Conservation (phyloP, 2,113 vertebrate genomes). For the Machaerirhynchus nigripectus region DNA sequence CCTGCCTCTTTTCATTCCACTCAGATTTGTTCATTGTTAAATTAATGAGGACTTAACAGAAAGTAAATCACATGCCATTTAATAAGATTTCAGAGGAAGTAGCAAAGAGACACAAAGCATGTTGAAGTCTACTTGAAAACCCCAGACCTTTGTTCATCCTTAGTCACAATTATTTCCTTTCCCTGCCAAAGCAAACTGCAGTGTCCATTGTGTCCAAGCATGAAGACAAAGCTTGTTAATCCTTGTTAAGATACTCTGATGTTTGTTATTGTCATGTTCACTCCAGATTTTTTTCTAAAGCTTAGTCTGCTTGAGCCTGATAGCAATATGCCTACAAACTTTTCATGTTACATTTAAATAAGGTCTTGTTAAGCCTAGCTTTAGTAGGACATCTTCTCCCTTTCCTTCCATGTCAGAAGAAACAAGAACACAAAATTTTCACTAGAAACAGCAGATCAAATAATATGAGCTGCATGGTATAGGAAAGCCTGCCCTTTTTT, state of each 20-base stretch:
- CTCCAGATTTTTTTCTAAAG: background rate
- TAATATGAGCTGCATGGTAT: background rate
- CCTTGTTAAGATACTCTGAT: background rate
- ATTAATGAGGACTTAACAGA: conserved; percentile 4
- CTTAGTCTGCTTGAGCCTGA: background rate
- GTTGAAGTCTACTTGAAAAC: background rate
- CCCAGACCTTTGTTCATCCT: background rate
- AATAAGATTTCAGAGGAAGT: conserved; percentile 26
- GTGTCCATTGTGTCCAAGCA: background rate
- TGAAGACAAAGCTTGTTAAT: background rate
- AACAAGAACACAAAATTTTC: background rate
- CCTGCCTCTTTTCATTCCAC: background rate
- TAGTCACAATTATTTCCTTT: background rate
- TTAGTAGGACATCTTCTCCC: background rate
- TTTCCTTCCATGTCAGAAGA: background rate
- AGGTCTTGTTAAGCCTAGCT: background rate
- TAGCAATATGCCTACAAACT: background rate
- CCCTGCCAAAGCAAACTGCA: background rate
- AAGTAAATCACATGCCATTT: conserved; percentile 14
- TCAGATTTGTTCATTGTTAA: conserved; percentile 40
- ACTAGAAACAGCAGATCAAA: background rate
- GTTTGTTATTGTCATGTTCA: background rate
- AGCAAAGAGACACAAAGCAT: background rate
- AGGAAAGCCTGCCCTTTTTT: background rate
- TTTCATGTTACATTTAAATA: background rate